Evolutionary conservation across 2,797 vertebrate species (phyloP), one percentile per base, ranked within the genome.

Genomic region (Helicolenus hilgendorfi): DNA sequence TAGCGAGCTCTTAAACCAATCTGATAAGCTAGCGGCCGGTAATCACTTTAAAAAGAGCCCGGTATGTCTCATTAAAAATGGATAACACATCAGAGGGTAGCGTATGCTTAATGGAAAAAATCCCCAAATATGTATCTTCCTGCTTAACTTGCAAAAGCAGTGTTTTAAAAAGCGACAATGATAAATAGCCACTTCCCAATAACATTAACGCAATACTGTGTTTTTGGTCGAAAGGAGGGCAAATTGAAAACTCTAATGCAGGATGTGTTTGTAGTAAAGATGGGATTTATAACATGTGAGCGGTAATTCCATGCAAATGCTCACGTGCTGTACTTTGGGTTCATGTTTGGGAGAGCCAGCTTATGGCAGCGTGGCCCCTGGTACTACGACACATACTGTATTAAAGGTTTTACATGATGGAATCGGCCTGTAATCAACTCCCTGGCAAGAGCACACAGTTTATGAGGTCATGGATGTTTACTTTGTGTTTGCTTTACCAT

Each of bases 351-450:
- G 53, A 90, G 86, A 94, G 77, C 83, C 94, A 93, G 92, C 84
- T 94, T 95, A 90, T 24, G 27, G 84, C 76, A 76, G 80, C 20
- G 35, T 67, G 75, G 77, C 41, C 45, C 18, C 35, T 82, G 82
- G 59, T 77, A 64, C 83, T 49, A 83, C 10, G 35, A 86, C 79
- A 67, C 71, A 77, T 4, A 27, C 68, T 70, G 68, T 29, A 86
- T 87, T 91, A 92, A 92, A 91, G 89, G 77, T 92, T 95, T 96
- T 89, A 95, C 94, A 95, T 89, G 92, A 81, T 88, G 85, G 92
- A 90, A 95, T 96, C 94, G 73, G 92, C 89, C 92, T 94, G 93
- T 95, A 96, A 97, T 97, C 94, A 96, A 92, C 86, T 96, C 79
- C 60, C 84, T 96, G 95, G 95, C 92, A 94, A 22, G 77, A 88